Evolutionary conservation across 2,888 invertebrate species (phyloP), one percentile per base, ranked within the genome.

Genomic region (Philereme vetulata): DNA sequence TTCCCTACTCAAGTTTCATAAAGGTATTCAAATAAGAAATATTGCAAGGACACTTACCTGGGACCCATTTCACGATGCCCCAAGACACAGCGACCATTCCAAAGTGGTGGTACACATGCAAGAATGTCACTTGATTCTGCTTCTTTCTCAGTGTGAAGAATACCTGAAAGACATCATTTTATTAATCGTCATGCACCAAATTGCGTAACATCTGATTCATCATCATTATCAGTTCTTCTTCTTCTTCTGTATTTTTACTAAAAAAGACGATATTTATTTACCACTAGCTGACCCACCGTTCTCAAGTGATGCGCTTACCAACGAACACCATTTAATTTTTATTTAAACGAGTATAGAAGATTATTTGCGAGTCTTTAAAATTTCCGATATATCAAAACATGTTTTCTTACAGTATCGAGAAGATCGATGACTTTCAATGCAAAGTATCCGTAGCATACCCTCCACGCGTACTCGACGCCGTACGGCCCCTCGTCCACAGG

Each of bases 71-170:
- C 0, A 94, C 92, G 0, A 93, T 92, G 6, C 86, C 86, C 97
- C 95, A 98, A 62, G 93, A 92, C 43, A 93, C 94, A 40, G 93
- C 79, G 44, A 94, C 94, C 96, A 94, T 94, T 53, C 94, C 94
- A 35, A 94, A 93, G 79, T 98, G 97, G 82, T 98, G 97, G 77
- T 97, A 97, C 4, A 97, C 94, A 77, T 98, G 97, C 35, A 98
- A 93, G 76, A 97, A 97, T 3, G 96, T 94, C 10, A 97, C 93
- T 88, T 98, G 97, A 61, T 94, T 95, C 67, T 95, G 93, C 77
- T 96, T 97, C 84, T 97, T 97, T 56, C 97, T 92, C 67, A 97
- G 84, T n/a, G 96, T 94, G 81, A 97, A 97, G 88, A 97, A 97
- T 63, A 96, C 85, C 90, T 92, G 69, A 5, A 62, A 62, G 40